These are phyloP conservation scores for Trogon melanurus DNA, from an alignment of 2,113 vertebrate genomes.

Conservation along the genomic window DNA sequence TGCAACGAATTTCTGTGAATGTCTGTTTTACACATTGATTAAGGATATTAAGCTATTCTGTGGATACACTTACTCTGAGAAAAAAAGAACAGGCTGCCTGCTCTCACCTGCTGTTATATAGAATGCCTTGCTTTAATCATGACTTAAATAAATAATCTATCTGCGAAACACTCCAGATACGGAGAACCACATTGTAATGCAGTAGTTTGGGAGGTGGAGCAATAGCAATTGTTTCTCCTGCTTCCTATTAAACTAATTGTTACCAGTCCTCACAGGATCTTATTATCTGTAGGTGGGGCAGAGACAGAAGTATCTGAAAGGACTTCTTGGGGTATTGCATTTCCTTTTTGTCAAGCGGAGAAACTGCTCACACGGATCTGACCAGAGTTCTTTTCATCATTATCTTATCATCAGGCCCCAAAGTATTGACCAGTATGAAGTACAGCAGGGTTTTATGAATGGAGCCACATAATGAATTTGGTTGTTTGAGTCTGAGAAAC, in stretches of 20 bases:
- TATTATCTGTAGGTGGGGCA: background rate
- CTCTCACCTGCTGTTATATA: background rate
- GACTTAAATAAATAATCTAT: slow-evolving; percentile 25
- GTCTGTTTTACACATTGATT: background rate
- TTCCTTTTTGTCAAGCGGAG: background rate
- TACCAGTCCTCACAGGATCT: background rate
- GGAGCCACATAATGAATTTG: background rate
- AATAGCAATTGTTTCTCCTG: slow-evolving; percentile 29
- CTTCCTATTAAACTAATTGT: slow-evolving; percentile 41
- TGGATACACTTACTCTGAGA: background rate
- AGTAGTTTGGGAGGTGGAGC: slow-evolving; percentile 23
- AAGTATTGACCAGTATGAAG: background rate
- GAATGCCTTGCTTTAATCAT: slow-evolving; percentile 14
- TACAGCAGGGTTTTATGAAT: slow-evolving; percentile 40
- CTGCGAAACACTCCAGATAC: slow-evolving; percentile 37
- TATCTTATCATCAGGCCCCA: background rate
- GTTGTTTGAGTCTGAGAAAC: slow-evolving; percentile 25
- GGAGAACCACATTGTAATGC: background rate
- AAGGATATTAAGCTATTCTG: background rate
- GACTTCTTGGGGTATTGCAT: background rate
- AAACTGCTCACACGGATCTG: background rate
- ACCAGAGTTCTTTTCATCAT: background rate
- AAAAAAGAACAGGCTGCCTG: background rate
- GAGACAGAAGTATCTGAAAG: background rate
- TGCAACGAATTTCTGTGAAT: background rate